Conservation (phyloP, 1,140 invertebrate genomes). For the Oryzaephilus surinamensis region DNA sequence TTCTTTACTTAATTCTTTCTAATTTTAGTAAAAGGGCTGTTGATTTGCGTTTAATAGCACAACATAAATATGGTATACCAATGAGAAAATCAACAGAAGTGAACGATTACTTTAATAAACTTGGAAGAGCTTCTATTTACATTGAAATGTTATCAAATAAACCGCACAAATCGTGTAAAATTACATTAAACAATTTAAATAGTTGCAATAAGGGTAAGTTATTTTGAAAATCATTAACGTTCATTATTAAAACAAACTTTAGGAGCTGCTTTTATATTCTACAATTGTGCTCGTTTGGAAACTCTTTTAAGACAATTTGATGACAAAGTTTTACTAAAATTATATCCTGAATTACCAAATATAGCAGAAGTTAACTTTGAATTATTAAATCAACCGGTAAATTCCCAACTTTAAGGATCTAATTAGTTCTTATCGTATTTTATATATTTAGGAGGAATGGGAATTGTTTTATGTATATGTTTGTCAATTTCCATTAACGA, state of each 20-base stretch:
- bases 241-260: slow-evolving; percentile 20
- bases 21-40: slow-evolving; percentile 42
- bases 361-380: slow-evolving; percentile 47
- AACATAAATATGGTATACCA: slow-evolving; percentile 49
- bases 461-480: slow-evolving; percentile 54
- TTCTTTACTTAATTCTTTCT: too few species aligned
- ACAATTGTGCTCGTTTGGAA: slow-evolving; percentile 56
- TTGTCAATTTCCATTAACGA: slow-evolving; percentile 45
- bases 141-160: slow-evolving; percentile 57
- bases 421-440: slow-evolving; percentile 16
- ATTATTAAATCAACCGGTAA: slow-evolving; percentile 50
- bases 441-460: slow-evolving; percentile 55
- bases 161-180: slow-evolving; percentile 29
- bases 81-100: slow-evolving; percentile 17
- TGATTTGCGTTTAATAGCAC: slow-evolving; percentile 47
- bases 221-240: too few species aligned
- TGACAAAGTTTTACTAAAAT: slow-evolving; percentile 36
- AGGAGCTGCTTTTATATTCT: slow-evolving; percentile 61
- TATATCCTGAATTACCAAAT: slow-evolving; percentile 45
- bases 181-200: slow-evolving; percentile 28
- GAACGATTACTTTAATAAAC: slow-evolving; percentile 32
- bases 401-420: neutral
- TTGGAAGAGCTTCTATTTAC: slow-evolving; percentile 48
- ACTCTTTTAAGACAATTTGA: slow-evolving; percentile 50
- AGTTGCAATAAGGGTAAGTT: slow-evolving; percentile 29